Evolutionary conservation across 2,113 vertebrate species (phyloP), one percentile per base, ranked within the genome.

Genomic region (Pavo muticus): DNA sequence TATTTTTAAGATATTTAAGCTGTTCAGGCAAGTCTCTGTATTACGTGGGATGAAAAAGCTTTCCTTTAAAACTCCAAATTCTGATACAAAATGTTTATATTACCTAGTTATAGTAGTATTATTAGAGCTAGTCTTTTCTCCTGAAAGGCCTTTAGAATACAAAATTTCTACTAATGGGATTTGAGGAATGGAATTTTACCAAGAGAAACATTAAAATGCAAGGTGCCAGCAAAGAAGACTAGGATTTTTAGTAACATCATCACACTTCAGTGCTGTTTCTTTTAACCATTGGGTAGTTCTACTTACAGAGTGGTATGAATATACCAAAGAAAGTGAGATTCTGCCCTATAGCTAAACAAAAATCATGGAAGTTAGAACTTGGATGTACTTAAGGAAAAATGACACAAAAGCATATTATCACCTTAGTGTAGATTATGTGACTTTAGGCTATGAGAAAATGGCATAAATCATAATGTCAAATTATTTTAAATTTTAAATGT

Each of bases 61-160:
- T 56, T 42, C 9, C 4, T 71, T 78, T 80, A 11, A 25, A 83
- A 67, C 16, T 70, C 57, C 5, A 5, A 42, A 42, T 20, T 52
- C 0, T 2, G n/a, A 45, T 32, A 54, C 0, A 5, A 5, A 40
- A 19, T n/a, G 20, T 39, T 83, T 52, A 29, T 60, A 14, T 70
- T 61, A 44, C 29, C 50, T 77, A 11, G 3, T 37, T 23, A 2
- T 45, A n/a, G 4, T 20, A 61, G 35, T 64, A 60, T 7, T 56
- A n/a, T 48, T 5, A 60, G 1, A 8, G 25, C 11, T 59, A 42
- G 12, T 39, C 4, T 60, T 48, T 78, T 76, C 20, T 71, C 6
- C 15, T 48, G 48, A 75, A 59, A 52, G 5, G 1, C 52, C 14
- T 64, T 17, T 44, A 24, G 56, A 12, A 59, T 68, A 2, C 9